Evolutionary conservation across 2,888 invertebrate genomes (phyloP), one percentile per base, ranked within the genome.

Genomic region (Tipula lateralis): DNA sequence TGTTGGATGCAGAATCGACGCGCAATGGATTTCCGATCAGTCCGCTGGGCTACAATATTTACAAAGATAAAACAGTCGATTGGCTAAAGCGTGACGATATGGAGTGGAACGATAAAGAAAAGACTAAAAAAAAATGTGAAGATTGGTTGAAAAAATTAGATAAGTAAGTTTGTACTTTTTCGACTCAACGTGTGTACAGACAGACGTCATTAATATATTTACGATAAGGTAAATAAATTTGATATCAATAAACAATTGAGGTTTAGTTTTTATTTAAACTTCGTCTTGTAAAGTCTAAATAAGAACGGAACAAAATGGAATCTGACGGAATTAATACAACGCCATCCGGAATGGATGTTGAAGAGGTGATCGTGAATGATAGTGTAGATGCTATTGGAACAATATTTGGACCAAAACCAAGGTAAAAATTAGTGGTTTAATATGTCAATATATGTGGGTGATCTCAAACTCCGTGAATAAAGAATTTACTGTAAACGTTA

Each of bases 81-180:
- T 85, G 85, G 85, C 19, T 85, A 9, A 19, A 36, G 13, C 84
- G 85, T 24, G 39, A 85, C 9, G 84, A 85, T 82, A 34, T 85
- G n/a, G 24, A 24, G 13, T 84, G 81, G 81, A 39, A 84, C 29
- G 39, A 87, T 87, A 16, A 87, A 87, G 29, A 88, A 86, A 85
- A 87, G 84, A 84, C 86, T 85, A 36, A 86, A 86, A 83, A 86
- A 85, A 84, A 86, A 85, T 80, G 84, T 86, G 80, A 36, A 24
- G 29, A 84, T 13, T 85, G 85, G 85, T 13, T 85, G 19, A 84
- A 85, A n/a, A 85, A 85, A 84, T 82, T 66, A 24, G 66, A 66
- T 66, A 66, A 66, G n/a, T 66, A n/a, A 66, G 9, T 66, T 39
- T 6, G 39, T 7, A 16, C 7, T 16, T n/a, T n/a, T n/a, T n/a